Conservation (phyloP, 2,888 invertebrate species). For the Spatulosminthurus flaviceps region DNA sequence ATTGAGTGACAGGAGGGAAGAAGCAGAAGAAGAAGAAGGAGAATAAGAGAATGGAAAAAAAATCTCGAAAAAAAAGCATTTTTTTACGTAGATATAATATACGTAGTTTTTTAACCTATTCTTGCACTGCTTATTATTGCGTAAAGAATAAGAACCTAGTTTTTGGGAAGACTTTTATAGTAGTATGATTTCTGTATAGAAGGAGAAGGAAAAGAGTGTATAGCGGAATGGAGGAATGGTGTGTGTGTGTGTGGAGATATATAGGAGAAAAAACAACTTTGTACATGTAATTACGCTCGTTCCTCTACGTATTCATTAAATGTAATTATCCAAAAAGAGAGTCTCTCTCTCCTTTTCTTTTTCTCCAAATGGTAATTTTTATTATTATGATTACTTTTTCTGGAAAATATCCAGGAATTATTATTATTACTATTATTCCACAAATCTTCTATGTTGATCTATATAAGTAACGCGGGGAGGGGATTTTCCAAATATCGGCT, state of each 20-base stretch:
- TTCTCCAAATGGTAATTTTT: slow-evolving; percentile 50
- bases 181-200: not conserved
- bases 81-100: no score
- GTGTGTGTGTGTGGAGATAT: not conserved
- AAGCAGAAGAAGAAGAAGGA: not conserved
- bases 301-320: slow-evolving; percentile 51
- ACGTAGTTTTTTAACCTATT: no score
- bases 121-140: no score
- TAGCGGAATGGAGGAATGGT: not conserved
- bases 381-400: slow-evolving; percentile 49
- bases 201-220: not conserved
- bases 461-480: no score
- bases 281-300: slow-evolving; percentile 47
- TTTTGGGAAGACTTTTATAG: no score
- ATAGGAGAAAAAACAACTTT: slow-evolving; percentile 36
- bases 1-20: slow-evolving; percentile 51
- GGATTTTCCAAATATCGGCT: no score
- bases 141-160: no score
- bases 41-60: slow-evolving; percentile 32
- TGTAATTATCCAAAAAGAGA: slow-evolving; percentile 48
- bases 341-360: slow-evolving; percentile 36
- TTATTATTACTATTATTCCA: slow-evolving; percentile 1
- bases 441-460: no score
- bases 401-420: not conserved
- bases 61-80: slow-evolving; percentile 27